Evolutionary conservation across 2,113 vertebrate species (phyloP), one percentile per base, ranked within the genome.

Genomic region (Dendrocopos noguchii): DNA sequence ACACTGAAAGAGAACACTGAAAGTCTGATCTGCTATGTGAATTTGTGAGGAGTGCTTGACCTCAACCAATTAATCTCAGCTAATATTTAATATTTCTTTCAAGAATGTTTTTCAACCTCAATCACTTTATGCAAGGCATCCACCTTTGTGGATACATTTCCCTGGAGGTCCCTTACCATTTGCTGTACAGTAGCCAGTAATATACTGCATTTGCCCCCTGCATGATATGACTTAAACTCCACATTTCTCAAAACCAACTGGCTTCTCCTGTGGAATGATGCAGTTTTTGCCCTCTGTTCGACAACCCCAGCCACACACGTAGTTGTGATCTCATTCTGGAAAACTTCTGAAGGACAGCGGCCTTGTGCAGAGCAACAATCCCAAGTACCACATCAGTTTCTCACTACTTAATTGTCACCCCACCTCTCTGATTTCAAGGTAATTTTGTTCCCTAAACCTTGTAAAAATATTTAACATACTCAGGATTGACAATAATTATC

Each of bases 291-390:
- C 79, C 91, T 95, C 89, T 90, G 89, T 39, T 86, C 66, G 90
- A 87, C 88, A 95, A 92, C 67, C 56, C 22, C 87, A 90, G 93
- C 93, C 94, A 96, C 94, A 96, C 95, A 95, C 42, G 1, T 90
- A 92, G 94, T 4, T 86, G 90, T 97, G 96, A 96, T 93, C 91
- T 97, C 95, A 97, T 93, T 95, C 91, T 47, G 88, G 87, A 94
- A 96, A 96, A 95, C 91, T 96, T 93, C 95, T 94, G 90, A 95
- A 94, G 91, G 91, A 95, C 93, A 95, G 75, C 0, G 1, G 91
- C 80, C 93, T 85, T 94, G n/a, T 93, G 68, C 55, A 81, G 68
- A 76, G 76, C 79, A 96, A 50, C 86, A 80, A 6, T 84, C 81
- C 72, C 0, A 24, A 94, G 74, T 46, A 91, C 55, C 36, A 90